Percentiles rank a stretch among this genome's conserved stretches.
phyloP scores from a whole-genome alignment of 2,797 vertebrate genomes.

The Anguilla obscura region DNA sequence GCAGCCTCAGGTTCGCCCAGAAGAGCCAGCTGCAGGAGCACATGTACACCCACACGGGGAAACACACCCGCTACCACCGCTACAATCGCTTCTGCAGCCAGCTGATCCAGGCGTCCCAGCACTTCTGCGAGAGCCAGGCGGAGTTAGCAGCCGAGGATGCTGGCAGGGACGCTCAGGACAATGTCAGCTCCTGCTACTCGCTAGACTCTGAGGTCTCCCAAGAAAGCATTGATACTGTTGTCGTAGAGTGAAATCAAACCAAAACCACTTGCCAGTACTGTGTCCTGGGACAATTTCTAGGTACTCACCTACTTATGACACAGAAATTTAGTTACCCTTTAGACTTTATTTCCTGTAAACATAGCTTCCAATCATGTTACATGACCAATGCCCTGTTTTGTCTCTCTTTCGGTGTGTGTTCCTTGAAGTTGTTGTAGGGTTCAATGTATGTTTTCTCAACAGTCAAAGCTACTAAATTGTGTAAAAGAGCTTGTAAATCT shows the following conservation, averaged over 20 bases:
- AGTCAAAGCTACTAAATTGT: conserved; percentile 28
- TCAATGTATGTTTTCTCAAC: conserved; percentile 22
- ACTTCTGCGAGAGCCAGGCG: conserved; percentile 67
- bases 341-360: conserved; percentile 34
- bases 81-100: conserved; percentile 80
- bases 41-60: conserved; percentile 89
- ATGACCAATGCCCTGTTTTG: conserved; percentile 29
- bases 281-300: conserved; percentile 33
- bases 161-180: conserved; percentile 77
- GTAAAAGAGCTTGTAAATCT: conserved; percentile 26
- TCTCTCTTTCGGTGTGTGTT: conserved; percentile 28
- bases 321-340: conserved; percentile 28
- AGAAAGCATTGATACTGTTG: conserved; percentile 81
- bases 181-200: conserved; percentile 82
- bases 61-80: conserved; percentile 77
- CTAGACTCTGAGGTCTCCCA: conserved; percentile 86
- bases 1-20: conserved; percentile 83
- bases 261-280: neutral
- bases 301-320: conserved; percentile 23
- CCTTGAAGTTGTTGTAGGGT: conserved; percentile 27
- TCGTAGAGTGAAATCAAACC: conserved; percentile 73
- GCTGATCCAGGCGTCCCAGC: conserved; percentile 73
- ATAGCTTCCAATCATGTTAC: conserved; percentile 40
- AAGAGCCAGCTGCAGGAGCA: conserved; percentile 92
- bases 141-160: conserved; percentile 71